phyloP scores from a whole-genome alignment of 2,113 vertebrate species.

The Microtus pennsylvanicus region DNA sequence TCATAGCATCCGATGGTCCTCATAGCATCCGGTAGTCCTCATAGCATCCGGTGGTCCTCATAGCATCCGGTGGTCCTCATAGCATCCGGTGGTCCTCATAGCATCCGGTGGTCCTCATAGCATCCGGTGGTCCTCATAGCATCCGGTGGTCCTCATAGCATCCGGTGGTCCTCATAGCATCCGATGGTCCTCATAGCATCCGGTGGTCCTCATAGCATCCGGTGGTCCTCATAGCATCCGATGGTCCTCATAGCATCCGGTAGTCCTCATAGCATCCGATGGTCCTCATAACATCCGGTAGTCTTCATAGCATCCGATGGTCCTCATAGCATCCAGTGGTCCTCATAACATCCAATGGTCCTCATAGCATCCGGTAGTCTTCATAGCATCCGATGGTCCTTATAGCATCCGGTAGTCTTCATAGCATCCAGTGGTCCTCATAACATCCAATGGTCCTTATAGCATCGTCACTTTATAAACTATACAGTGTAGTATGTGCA shows the following conservation, averaged over 20 bases:
- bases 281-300: not conserved
- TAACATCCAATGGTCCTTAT: not conserved
- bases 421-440: not conserved
- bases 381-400: not conserved
- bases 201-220: not conserved
- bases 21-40: not conserved
- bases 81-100: not conserved
- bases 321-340: not conserved
- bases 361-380: not conserved
- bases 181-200: not conserved
- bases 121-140: no score
- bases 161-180: not conserved
- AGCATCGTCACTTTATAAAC: not conserved
- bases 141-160: no score
- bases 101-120: not conserved
- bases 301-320: not conserved
- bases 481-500: not conserved
- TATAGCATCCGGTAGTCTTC: no score
- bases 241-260: not conserved
- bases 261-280: no score
- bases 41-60: no score
- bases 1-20: not conserved
- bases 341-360: not conserved
- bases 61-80: no score
- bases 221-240: not conserved